phyloP scores from a whole-genome alignment of 2,113 vertebrate species.

The Rhabdornis inornatus region DNA sequence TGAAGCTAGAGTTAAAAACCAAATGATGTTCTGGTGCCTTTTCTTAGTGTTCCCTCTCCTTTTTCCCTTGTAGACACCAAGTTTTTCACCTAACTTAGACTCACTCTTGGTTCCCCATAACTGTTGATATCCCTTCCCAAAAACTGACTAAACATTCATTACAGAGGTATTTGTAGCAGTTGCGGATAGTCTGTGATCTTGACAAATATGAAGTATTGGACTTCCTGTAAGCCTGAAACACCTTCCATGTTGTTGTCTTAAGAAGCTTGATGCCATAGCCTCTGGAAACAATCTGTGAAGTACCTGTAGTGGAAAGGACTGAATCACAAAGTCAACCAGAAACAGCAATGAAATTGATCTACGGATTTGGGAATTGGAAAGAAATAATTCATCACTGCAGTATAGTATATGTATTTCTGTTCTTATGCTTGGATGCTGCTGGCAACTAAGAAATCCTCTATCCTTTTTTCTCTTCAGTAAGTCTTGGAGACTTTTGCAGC shows the following conservation, averaged over 20 bases:
- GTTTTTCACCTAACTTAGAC: background rate
- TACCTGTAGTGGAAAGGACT: background rate
- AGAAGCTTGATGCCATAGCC: background rate
- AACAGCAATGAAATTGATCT: background rate
- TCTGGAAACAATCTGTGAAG: background rate
- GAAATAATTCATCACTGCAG: fast-evolving
- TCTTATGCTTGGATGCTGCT: background rate
- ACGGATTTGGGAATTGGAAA: background rate
- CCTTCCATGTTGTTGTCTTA: background rate
- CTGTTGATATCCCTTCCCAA: background rate
- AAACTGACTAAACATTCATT: background rate
- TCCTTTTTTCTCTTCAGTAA: background rate
- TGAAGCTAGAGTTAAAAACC: background rate
- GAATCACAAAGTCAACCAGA: background rate
- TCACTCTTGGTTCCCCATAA: background rate
- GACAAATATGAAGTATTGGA: background rate
- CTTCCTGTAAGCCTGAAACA: background rate
- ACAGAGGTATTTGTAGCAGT: background rate
- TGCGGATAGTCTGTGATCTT: background rate
- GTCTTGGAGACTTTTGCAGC: background rate
- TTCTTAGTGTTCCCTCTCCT: background rate
- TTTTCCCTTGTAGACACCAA: background rate
- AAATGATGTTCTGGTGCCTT: background rate
- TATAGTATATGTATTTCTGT: background rate
- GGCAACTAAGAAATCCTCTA: background rate